phyloP scores from a whole-genome alignment of 2,888 invertebrate genomes.

The Hedychridium roseum region DNA sequence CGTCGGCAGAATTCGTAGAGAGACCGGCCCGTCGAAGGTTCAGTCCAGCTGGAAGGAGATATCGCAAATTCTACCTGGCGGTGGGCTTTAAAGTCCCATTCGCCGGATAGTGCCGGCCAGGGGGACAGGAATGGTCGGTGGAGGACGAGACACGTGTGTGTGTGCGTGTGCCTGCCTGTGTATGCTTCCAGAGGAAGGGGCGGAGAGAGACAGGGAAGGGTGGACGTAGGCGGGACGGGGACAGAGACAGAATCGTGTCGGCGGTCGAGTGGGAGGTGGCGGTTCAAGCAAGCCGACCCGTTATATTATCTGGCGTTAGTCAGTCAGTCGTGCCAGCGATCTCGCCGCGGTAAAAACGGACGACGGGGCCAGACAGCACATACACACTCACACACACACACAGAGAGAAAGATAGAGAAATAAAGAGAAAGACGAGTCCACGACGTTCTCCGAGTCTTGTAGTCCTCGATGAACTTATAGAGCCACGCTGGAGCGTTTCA shows the following conservation, averaged over 20 bases:
- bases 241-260: neutral
- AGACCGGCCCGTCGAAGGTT: no score
- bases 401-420: neutral
- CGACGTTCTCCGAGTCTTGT: no score
- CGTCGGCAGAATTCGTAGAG: no score
- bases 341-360: slow-evolving; percentile 36
- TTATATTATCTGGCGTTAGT: slow-evolving; percentile 59
- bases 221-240: neutral
- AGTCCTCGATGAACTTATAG: no score
- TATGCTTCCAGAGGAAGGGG: neutral
- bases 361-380: slow-evolving; percentile 10
- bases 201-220: neutral
- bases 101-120: neutral
- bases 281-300: slow-evolving; percentile 52
- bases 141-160: neutral
- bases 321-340: slow-evolving; percentile 54
- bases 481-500: no score
- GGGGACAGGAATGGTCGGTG: neutral
- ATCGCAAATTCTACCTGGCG: neutral
- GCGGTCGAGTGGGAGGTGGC: slow-evolving; percentile 48
- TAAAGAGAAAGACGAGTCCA: neutral
- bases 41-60: neutral
- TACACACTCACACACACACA: slow-evolving; percentile 11
- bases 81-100: slow-evolving; percentile 1
- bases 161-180: neutral